phyloP scores from a whole-genome alignment of 2,888 invertebrate genomes.

The Cephus nigrinus region DNA sequence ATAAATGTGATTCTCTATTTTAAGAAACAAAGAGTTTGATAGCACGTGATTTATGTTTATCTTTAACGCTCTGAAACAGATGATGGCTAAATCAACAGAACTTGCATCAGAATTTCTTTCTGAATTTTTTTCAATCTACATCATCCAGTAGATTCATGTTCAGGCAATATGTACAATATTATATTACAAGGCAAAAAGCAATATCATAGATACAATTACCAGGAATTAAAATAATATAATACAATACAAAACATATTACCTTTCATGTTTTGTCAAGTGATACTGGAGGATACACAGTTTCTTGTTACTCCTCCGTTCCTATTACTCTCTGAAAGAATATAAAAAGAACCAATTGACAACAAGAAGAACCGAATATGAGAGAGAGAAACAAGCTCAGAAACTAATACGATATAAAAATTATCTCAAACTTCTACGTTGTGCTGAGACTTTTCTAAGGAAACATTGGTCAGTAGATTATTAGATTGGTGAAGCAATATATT shows the following conservation, averaged over 20 bases:
- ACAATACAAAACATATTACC: not conserved
- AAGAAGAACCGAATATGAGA: not conserved
- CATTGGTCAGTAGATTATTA: not conserved
- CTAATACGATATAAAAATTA: not conserved
- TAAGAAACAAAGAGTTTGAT: not conserved
- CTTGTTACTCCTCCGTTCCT: not conserved
- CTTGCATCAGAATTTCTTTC: conserved; percentile 41
- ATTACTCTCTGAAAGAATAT: not conserved
- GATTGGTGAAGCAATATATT: not conserved
- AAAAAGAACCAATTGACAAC: not conserved
- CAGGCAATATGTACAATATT: not conserved
- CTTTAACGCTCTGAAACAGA: conserved; percentile 15
- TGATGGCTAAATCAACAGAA: conserved; percentile 36
- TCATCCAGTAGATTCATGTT: not conserved
- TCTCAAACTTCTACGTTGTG: not conserved
- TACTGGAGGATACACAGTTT: not conserved
- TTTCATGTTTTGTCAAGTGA: not conserved
- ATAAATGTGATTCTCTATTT: not conserved
- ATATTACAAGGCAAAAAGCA: not conserved
- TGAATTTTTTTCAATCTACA: conserved; percentile 14
- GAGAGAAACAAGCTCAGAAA: not conserved
- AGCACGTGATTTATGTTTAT: not conserved
- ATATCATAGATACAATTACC: not conserved
- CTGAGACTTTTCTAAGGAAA: not conserved
- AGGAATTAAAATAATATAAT: not conserved